Base-by-base conservation (phyloP, 2,888 invertebrate species). In the Pheosia gnoma region DNA sequence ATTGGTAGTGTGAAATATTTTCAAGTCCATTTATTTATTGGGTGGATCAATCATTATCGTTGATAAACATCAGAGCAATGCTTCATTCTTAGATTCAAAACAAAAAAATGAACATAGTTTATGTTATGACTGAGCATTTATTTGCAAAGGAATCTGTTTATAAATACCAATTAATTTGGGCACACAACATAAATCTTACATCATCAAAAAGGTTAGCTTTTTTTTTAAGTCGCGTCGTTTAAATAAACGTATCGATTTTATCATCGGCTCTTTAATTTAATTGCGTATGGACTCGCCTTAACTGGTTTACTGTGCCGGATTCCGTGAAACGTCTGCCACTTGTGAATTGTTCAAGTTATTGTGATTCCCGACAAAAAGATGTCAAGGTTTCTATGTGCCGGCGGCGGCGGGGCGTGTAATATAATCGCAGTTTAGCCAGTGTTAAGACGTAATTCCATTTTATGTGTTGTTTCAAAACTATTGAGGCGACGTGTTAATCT, bases 351-450 rank as follows among this genome's bases (percentile, higher is more conserved):
- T 62, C 58, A 65, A 67, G 65, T 67, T 68, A 67, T 69, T 72
- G 67, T 68, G 70, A 68, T 76, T 76, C 72, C 70, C 61, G 53
- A 63, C 60, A 62, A 59, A 76, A 77, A 79, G 69, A 79, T 85
- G 85, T 85, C 87, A 87, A 85, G 87, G 86, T 59, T 71, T 60
- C 63, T 76, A 66, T 66, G 64, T 63, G 60, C 60, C 57, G 58
- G 56, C 58, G 63, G 56, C 58, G 63, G 62, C 60, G 65, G 66
- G 65, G 66, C 65, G 65, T 66, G 68, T 72, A 74, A 70, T 71
- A 68, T 68, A 72, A 77, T 71, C 74, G 67, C 65, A 73, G 71
- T 74, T 74, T 71, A 79, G 71, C 74, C 72, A 75, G 77, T 78
- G 76, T 75, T 76, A 73, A 75, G 67, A 65, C 62, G 65, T 80